A percentile compares a stretch with the other conserved stretches of the same genome.
Evolutionary conservation across 2,797 vertebrate genomes (phyloP).

Genomic region (Premnoplex brunnescens): DNA sequence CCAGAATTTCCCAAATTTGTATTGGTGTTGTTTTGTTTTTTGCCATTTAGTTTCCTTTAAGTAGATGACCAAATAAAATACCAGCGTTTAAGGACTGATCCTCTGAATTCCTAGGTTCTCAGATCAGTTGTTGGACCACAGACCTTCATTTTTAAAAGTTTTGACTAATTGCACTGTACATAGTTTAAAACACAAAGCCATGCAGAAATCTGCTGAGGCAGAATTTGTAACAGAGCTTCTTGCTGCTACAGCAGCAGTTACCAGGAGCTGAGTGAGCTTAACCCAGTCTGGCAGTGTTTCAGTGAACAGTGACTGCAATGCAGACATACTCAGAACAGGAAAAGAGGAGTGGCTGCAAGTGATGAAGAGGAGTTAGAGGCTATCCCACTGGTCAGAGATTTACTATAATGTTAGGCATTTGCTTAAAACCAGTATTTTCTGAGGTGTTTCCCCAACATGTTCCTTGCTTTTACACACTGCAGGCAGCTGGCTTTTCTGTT

Average conservation of each 20-base stretch:
- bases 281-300: constrained; percentile 1
- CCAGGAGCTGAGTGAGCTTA: neutral
- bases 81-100: neutral
- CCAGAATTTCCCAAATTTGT: neutral
- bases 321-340: neutral
- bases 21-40: neutral
- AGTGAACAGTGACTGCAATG: constrained; percentile 34
- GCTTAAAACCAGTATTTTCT: neutral
- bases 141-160: neutral
- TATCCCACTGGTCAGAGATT: neutral
- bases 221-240: neutral
- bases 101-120: neutral
- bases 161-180: neutral
- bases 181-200: neutral
- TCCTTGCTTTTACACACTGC: neutral
- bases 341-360: neutral
- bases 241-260: constrained; percentile 31
- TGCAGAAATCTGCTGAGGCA: constrained; percentile 12
- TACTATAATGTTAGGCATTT: neutral
- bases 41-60: neutral
- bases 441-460: neutral
- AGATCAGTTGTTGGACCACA: neutral
- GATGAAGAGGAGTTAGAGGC: neutral
- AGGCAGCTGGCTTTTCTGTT: neutral
- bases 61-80: neutral